Percentiles rank a stretch among this genome's conserved stretches.
Evolutionary conservation across 2,113 vertebrate genomes (phyloP).

Genomic region (Melanocharis versteri): DNA sequence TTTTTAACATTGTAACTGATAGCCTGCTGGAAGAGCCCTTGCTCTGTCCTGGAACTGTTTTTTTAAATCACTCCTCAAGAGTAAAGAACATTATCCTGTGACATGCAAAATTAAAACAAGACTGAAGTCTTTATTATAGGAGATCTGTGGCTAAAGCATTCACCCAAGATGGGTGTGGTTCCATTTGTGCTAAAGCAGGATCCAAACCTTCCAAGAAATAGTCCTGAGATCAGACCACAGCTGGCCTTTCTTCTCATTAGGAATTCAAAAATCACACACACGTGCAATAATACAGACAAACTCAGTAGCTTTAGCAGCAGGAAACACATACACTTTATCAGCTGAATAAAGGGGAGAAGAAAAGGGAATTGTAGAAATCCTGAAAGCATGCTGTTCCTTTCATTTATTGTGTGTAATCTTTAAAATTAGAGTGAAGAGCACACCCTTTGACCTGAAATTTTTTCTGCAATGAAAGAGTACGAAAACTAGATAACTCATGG

Average conservation of each 20-base stretch:
- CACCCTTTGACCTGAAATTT: background rate
- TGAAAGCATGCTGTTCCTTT: background rate
- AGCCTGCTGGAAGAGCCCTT: background rate
- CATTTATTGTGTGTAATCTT: background rate
- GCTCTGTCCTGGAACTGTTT: background rate
- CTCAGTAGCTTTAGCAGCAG: background rate
- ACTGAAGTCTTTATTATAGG: background rate
- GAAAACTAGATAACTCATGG: background rate
- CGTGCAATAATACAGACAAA: background rate
- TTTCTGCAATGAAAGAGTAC: background rate
- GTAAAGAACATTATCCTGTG: background rate
- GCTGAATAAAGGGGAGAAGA: background rate
- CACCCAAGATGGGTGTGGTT: background rate
- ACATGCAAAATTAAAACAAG: background rate
- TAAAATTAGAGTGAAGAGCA: background rate
- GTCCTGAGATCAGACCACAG: background rate
- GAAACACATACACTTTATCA: background rate
- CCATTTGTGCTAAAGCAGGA: background rate
- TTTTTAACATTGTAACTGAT: too few species aligned
- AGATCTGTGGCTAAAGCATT: background rate
- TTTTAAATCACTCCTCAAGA: background rate
- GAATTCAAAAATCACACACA: background rate
- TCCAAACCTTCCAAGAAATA: background rate
- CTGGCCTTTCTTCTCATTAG: background rate
- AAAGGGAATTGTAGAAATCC: background rate